A percentile compares a stretch with the other conserved stretches of the same genome.
These are phyloP conservation scores for Ormyrus rosae DNA, from an alignment of 2,888 invertebrate species.

Conservation along the genomic window DNA sequence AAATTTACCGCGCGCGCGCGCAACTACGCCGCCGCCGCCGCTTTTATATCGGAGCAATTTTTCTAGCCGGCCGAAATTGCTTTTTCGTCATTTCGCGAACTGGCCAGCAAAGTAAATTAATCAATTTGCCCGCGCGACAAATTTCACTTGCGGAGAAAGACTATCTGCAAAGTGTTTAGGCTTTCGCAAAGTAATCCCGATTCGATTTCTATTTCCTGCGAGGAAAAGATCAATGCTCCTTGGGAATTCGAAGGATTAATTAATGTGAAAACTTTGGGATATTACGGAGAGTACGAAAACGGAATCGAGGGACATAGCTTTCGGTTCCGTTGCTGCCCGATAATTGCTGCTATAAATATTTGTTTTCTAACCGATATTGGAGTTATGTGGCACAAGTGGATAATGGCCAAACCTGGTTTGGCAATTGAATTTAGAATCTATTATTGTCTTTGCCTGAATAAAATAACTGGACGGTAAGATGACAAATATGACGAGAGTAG, in stretches of 20 bases:
- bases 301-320: slow-evolving; percentile 17
- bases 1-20: too few relatives aligned
- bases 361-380: background rate
- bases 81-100: background rate
- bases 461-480: too few relatives aligned
- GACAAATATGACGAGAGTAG: too few relatives aligned
- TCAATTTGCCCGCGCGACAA: too few relatives aligned
- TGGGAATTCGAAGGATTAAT: slow-evolving; percentile 3
- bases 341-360: slow-evolving; percentile 35
- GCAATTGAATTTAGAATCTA: too few relatives aligned
- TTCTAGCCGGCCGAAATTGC: slow-evolving; percentile 34
- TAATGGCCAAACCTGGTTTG: too few relatives aligned
- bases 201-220: background rate
- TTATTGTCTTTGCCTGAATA: too few relatives aligned
- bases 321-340: slow-evolving; percentile 1
- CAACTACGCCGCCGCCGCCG: background rate
- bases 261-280: slow-evolving; percentile 35
- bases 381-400: too few relatives aligned
- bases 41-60: slow-evolving; percentile 30
- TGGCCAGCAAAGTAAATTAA: too few relatives aligned
- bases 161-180: too few relatives aligned
- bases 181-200: too few relatives aligned
- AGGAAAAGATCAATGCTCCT: background rate
- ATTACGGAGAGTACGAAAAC: slow-evolving; percentile 7
- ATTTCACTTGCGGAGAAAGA: too few relatives aligned